Base-by-base conservation (phyloP, 2,113 vertebrate genomes). In the Catagonus wagneri region DNA sequence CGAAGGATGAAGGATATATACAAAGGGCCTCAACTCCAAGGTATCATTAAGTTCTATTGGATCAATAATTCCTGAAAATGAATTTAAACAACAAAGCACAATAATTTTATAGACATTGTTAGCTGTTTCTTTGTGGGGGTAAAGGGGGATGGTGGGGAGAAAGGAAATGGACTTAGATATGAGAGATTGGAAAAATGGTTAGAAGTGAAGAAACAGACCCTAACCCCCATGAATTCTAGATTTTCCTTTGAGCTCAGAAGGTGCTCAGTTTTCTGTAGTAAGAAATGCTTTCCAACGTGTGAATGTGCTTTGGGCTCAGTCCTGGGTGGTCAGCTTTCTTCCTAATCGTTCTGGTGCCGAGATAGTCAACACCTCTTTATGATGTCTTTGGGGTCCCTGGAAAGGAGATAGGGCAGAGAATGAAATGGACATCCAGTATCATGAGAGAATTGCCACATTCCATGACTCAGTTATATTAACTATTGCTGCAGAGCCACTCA, bases 61-160 rank as follows among this genome's bases (percentile, higher is more conserved):
- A 93, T 95, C 96, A 89, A 85, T 95, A 97, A 95, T 96, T 97
- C 75, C 75, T 93, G 83, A 95, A 95, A 95, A 97, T 94, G 93
- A 97, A 95, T 97, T 96, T 88, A 94, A 96, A 87, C 83, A 85
- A 87, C 69, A 58, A 95, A 97, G 83, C 56, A 83, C 76, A 83
- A 86, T 87, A 94, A 94, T 69, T 85, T 60, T 84, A 86, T 83
- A 71, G 54, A 80, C 44, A 74, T 81, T 36, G 63, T 74, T 79
- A 94, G 76, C 90, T 97, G 29, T 60, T 86, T 93, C 65, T 83
- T 71, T 83, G 74, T n/a, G 68, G 39, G 0, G 0, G 16, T n/a
- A 56, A 65, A 22, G 27, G 44, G 1, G 9, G 83, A 54, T 23
- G 78, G 44, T 8, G 44, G 34, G 61, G 89, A 87, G 34, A 52